Evolutionary conservation across 2,113 vertebrate species (phyloP).

Genomic region (Onychostoma macrolepis): DNA sequence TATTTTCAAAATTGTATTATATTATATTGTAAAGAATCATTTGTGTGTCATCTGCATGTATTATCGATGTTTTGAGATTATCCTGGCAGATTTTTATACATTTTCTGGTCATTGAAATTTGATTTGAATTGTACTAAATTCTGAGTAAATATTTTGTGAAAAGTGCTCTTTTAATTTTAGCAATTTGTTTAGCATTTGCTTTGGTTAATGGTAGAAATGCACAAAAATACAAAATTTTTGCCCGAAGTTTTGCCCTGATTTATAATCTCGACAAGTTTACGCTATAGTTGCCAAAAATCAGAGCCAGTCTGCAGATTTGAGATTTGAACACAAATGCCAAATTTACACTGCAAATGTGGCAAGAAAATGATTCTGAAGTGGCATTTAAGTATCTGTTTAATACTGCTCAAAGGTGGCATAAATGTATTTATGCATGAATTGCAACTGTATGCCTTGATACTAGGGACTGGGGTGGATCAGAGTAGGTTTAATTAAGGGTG

Average conservation of each 20-base stretch:
- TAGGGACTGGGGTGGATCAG: neutral
- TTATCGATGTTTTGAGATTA: neutral
- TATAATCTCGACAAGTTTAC: neutral
- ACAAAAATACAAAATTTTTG: neutral
- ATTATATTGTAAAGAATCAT: too few relatives aligned
- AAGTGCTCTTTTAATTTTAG: neutral
- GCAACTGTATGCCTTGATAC: neutral
- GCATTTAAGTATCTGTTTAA: neutral
- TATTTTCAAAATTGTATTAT: neutral
- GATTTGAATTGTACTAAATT: neutral
- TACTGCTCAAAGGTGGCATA: neutral
- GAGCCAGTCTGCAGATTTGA: neutral
- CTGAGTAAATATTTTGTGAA: neutral
- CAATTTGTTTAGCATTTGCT: neutral
- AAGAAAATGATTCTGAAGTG: neutral
- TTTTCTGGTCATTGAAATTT: neutral
- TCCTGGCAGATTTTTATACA: neutral
- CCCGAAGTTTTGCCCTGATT: neutral
- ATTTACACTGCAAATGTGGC: neutral
- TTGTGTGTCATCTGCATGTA: neutral
- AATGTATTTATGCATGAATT: neutral
- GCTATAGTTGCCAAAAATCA: neutral
- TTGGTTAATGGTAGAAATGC: neutral
- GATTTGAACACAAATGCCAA: neutral
- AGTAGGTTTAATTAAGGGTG: too few relatives aligned